A percentile compares a stretch with the other conserved stretches of the same genome.
phyloP scores from a whole-genome alignment of 2,888 invertebrate species.

The Lottia gigantea region DNA sequence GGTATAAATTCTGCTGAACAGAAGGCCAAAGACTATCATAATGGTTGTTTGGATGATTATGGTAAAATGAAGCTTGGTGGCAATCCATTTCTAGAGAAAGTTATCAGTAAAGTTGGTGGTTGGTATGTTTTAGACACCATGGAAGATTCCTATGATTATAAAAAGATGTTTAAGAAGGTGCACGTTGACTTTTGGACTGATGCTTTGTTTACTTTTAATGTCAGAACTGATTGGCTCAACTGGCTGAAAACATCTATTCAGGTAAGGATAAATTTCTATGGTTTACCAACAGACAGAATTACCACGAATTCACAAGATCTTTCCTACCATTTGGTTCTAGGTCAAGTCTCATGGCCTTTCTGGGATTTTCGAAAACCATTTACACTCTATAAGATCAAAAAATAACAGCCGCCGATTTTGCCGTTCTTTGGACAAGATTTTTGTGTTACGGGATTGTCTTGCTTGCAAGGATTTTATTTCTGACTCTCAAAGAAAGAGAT shows the following conservation, averaged over 20 bases:
- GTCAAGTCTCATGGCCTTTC: too few species aligned
- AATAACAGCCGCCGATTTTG: too few species aligned
- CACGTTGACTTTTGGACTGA: conserved; percentile 56
- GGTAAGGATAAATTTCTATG: conserved; percentile 33
- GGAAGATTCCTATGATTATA: conserved; percentile 36
- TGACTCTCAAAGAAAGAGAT: too few species aligned
- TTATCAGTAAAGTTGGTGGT: conserved; percentile 47
- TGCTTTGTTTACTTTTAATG: conserved; percentile 49
- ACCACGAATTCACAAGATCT: too few species aligned
- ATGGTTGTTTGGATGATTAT: conserved; percentile 71
- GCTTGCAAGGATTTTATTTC: too few species aligned
- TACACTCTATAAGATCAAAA: too few species aligned
- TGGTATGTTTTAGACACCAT: conserved; percentile 49
- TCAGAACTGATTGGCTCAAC: conserved; percentile 41
- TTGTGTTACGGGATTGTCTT: too few species aligned
- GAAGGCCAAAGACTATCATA: conserved; percentile 74
- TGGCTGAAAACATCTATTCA: conserved; percentile 39
- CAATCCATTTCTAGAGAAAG: conserved; percentile 41
- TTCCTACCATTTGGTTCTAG: too few species aligned
- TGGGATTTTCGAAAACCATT: too few species aligned
- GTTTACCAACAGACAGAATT: too few species aligned
- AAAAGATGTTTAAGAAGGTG: conserved; percentile 40
- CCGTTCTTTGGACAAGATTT: too few species aligned
- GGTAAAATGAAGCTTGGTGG: conserved; percentile 45
- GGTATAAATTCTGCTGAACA: conserved; percentile 68